phyloP scores from a whole-genome alignment of 2,113 vertebrate species.

The Aegithalos caudatus region DNA sequence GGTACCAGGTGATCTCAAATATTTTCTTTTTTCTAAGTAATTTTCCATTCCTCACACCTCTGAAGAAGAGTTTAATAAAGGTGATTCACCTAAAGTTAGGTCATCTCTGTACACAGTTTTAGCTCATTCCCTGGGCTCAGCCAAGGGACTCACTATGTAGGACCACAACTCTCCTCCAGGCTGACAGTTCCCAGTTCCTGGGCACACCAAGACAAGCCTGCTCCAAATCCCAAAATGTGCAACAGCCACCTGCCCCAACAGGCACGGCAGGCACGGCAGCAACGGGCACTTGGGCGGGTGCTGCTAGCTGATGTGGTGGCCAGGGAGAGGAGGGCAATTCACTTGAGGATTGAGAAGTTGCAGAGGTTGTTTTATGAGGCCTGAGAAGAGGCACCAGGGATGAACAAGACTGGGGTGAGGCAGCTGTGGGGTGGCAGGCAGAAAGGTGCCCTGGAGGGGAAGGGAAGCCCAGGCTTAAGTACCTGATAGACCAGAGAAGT shows the following conservation, averaged over 20 bases:
- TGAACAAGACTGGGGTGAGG: not conserved
- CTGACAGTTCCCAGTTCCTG: accelerated
- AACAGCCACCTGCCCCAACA: not conserved
- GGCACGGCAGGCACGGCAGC: accelerated
- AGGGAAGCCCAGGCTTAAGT: not conserved
- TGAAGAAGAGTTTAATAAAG: not conserved
- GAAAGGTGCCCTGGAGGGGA: not conserved
- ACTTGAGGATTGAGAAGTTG: not conserved
- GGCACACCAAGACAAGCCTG: not conserved
- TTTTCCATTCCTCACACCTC: not conserved
- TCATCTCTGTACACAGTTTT: accelerated
- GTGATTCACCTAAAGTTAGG: not conserved
- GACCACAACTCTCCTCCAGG: not conserved
- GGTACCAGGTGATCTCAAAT: not conserved
- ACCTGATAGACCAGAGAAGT: not conserved
- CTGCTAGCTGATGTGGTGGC: no score
- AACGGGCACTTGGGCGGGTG: accelerated
- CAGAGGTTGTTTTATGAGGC: not conserved
- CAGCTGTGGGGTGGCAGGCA: not conserved
- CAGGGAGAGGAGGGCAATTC: accelerated
- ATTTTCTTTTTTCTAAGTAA: not conserved
- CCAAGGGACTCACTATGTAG: accelerated
- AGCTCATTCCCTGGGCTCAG: accelerated
- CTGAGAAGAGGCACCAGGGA: not conserved
- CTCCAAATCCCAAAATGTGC: not conserved